Evolutionary conservation across 2,113 vertebrate genomes (phyloP).

Genomic region (Heptranchias perlo): DNA sequence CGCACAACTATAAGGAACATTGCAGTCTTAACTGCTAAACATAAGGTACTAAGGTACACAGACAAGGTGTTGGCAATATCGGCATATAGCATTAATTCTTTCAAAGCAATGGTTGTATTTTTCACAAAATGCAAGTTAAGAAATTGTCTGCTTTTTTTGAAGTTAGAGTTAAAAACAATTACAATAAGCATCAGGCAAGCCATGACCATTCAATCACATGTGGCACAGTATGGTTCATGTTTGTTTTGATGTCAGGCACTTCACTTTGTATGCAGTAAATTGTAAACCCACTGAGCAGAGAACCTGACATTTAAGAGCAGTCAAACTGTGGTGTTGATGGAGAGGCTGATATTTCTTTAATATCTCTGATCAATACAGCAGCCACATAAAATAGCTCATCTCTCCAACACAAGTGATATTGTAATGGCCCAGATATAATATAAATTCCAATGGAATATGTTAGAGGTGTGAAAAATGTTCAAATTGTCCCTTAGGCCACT

Average conservation of each 20-base stretch:
- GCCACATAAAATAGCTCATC: not conserved
- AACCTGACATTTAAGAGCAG: not conserved
- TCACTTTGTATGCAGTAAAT: not conserved
- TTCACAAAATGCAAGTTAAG: not conserved
- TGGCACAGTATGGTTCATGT: not conserved
- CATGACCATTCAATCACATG: not conserved
- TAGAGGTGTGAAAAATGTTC: not conserved
- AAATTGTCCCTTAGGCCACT: not conserved
- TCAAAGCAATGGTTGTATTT: not conserved
- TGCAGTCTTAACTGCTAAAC: not conserved
- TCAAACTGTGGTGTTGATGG: not conserved
- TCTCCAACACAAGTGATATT: not conserved
- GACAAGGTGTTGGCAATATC: not conserved
- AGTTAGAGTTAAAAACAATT: not conserved
- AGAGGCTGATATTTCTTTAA: conserved; percentile 1
- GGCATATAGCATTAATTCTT: not conserved
- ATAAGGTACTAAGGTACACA: not conserved
- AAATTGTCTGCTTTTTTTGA: not conserved
- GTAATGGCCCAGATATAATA: not conserved
- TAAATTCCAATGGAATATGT: not conserved
- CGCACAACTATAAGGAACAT: not conserved
- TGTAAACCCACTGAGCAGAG: not conserved
- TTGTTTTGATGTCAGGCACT: not conserved
- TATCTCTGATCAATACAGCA: not conserved
- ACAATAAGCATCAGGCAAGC: not conserved